Evolutionary conservation across 2,888 invertebrate species (phyloP), one percentile per base, ranked within the genome.

Genomic region (Elegia similella): DNA sequence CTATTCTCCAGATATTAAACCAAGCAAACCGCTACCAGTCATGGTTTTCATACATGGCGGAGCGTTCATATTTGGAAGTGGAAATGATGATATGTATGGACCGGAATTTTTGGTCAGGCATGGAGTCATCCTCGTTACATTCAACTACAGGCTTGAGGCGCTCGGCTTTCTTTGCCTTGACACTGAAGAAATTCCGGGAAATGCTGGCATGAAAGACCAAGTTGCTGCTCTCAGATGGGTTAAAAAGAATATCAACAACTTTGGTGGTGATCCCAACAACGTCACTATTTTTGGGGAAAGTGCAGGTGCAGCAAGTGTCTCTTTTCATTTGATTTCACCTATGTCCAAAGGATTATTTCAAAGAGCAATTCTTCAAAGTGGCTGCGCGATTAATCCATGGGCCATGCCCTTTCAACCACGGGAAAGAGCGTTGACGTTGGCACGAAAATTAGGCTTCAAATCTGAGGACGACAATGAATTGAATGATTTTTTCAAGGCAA

Each of bases 301-400:
- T 54, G 78, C 81, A 16, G 84, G 82, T 0, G 80, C 65, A 0
- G 74, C 65, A 0, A 68, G 74, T 46, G 72, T 75, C 0, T 62
- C 69, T 0, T 74, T 69, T 43, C 84, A 82, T 46, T 58, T 81
- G 6, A 54, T 82, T 10, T 85, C 85, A 2, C 82, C 85, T 0
- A 77, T 84, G 77, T 73, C 76, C 0, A 79, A 78, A 67, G 81
- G 78, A 0, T 69, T 86, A 1, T 84, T 84, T 46, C 74, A 73
- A 34, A 76, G 72, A 61, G 83, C 92, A 1, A 95, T 96, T 42
- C 89, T 94, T 0, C 94, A 95, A 72, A 95, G 95, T 69, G 95
- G 95, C 0, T 93, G 93, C 0, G 89, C 93, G 7, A 80, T 93
- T 16, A 88, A 90, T 68, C 86, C 91, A 0, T 94, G 94, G 94